A percentile compares a stretch with the other conserved stretches of the same genome.
Conservation (phyloP, 2,888 invertebrate genomes). For the Mythimna lalbum region DNA sequence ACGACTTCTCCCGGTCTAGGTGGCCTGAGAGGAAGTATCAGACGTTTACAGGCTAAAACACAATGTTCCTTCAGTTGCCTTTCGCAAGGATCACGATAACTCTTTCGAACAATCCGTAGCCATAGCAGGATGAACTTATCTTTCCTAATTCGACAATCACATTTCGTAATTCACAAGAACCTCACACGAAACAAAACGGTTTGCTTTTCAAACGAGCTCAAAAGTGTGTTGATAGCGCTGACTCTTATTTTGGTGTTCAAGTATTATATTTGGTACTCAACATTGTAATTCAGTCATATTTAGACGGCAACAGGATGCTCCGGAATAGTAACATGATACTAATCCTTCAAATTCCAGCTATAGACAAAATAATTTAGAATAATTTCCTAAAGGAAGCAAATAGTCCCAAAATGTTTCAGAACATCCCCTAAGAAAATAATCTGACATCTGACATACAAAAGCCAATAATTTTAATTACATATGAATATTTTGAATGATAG, state of each 20-base stretch:
- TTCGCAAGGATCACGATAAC: too few relatives aligned
- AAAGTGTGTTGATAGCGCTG: background rate
- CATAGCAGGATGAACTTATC: too few relatives aligned
- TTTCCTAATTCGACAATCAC: background rate
- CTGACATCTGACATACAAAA: background rate
- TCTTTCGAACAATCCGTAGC: too few relatives aligned
- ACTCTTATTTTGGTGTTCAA: conserved; percentile 18
- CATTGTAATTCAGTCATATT: background rate
- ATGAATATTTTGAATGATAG: conserved; percentile 22
- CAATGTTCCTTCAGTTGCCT: too few relatives aligned
- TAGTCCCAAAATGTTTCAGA: conserved; percentile 14
- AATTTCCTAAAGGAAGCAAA: conserved; percentile 11
- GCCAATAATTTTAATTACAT: conserved; percentile 19
- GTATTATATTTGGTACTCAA: too few relatives aligned
- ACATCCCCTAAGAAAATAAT: background rate
- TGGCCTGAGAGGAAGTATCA: too few relatives aligned
- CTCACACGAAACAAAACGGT: background rate
- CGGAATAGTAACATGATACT: conserved; percentile 18
- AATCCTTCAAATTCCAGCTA: conserved; percentile 16
- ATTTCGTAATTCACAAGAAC: background rate
- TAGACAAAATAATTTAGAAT: background rate
- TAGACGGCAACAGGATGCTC: background rate
- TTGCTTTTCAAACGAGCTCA: background rate
- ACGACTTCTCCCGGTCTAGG: too few relatives aligned
- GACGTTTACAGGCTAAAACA: too few relatives aligned